Conservation (phyloP, 2,888 invertebrate species). For the Argynnis bischoffii region DNA sequence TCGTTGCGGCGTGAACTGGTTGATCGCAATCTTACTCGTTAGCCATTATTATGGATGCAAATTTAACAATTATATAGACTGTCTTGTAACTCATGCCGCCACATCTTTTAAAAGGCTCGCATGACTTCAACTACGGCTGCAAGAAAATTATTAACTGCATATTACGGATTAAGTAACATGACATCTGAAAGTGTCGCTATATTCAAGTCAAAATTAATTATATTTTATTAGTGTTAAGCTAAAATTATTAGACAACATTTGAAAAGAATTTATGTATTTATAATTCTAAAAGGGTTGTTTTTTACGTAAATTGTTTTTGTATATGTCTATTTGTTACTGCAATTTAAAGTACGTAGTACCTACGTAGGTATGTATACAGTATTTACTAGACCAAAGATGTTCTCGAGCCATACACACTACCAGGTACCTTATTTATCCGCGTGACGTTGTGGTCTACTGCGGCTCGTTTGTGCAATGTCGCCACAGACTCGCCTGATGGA, state of each 20-base stretch:
- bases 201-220: not conserved
- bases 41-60: conserved; percentile 74
- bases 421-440: conserved; percentile 29
- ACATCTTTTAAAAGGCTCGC: conserved; percentile 56
- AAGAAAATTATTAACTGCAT: conserved; percentile 51
- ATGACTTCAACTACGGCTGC: conserved; percentile 52
- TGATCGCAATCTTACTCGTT: conserved; percentile 73
- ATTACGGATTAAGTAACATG: conserved; percentile 36
- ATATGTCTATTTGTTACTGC: too few species aligned
- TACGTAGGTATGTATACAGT: not conserved
- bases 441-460: conserved; percentile 50
- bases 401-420: conserved; percentile 7
- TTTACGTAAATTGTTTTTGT: too few species aligned
- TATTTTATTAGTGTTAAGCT: not conserved
- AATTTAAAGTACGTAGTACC: too few species aligned
- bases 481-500: conserved; percentile 59
- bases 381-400: not conserved
- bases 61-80: conserved; percentile 70
- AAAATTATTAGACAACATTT: too few species aligned
- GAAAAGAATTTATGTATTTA: too few species aligned
- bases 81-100: conserved; percentile 48
- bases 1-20: conserved; percentile 68
- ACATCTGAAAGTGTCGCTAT: conserved; percentile 3
- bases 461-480: conserved; percentile 61
- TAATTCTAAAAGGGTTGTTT: too few species aligned